These are phyloP conservation scores for Hydroisotoma schaefferi DNA, from an alignment of 2,888 invertebrate genomes.

Conservation along the genomic window DNA sequence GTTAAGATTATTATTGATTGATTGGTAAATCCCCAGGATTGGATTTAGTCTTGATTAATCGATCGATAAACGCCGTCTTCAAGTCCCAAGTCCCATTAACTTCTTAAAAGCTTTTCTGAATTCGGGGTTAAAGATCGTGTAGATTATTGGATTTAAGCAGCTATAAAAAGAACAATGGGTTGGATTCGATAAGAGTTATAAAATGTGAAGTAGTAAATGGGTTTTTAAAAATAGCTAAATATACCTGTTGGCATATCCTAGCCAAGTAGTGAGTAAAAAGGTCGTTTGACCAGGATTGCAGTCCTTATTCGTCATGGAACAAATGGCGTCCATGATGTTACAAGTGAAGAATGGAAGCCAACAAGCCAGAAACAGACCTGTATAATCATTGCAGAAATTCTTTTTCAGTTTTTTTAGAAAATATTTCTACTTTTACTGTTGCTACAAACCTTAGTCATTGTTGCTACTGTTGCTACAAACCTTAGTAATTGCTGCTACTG, in stretches of 20 bases:
- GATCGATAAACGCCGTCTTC: too few relatives aligned
- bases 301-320: conserved; percentile 74
- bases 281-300: conserved; percentile 78
- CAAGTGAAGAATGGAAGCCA: conserved; percentile 99
- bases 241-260: conserved; percentile 75
- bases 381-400: too few relatives aligned
- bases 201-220: background rate
- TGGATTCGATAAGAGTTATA: background rate
- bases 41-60: too few relatives aligned
- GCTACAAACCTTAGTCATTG: too few relatives aligned
- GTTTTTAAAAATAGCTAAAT: conserved; percentile 53
- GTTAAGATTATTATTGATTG: background rate
- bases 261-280: conserved; percentile 94
- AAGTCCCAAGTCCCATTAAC: conserved; percentile 67
- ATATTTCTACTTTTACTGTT: too few relatives aligned
- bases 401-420: too few relatives aligned
- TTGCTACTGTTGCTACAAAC: too few relatives aligned
- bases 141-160: conserved; percentile 88
- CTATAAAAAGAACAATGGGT: conserved; percentile 57
- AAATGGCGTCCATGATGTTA: conserved; percentile 94
- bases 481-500: too few relatives aligned
- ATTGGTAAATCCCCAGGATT: background rate
- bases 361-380: conserved; percentile 96
- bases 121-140: conserved; percentile 78
- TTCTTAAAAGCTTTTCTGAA: conserved; percentile 97